Percentiles rank a stretch among this genome's conserved stretches.
Conservation (phyloP, 1,140 invertebrate species). For the Camponotus vicinus region DNA sequence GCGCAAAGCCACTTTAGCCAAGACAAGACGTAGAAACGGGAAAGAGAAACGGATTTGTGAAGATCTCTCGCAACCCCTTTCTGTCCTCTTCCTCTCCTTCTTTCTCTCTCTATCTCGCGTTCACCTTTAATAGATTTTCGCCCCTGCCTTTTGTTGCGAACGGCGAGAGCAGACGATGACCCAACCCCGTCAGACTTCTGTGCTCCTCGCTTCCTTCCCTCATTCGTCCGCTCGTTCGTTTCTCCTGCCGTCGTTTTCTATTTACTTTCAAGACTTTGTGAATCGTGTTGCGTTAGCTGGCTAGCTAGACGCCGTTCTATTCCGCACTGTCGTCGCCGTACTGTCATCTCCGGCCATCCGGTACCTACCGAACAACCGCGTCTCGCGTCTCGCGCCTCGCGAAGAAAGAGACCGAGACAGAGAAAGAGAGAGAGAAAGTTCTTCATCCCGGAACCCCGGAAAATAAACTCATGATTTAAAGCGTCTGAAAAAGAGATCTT, state of each 20-base stretch:
- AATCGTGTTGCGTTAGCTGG: slow-evolving; percentile 58
- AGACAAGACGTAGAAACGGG: slow-evolving; percentile 33
- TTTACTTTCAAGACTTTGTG: slow-evolving; percentile 36
- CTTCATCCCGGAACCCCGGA: slow-evolving; percentile 31
- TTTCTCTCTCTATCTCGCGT: slow-evolving; percentile 26
- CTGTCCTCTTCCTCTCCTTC: neutral
- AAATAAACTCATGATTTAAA: slow-evolving; percentile 84
- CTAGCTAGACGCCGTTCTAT: slow-evolving; percentile 37
- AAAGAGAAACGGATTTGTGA: slow-evolving; percentile 65
- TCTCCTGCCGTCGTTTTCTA: slow-evolving; percentile 30
- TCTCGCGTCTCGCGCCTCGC: neutral
- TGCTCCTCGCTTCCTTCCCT: slow-evolving; percentile 4
- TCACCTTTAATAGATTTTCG: slow-evolving; percentile 64
- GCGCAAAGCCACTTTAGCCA: slow-evolving; percentile 63
- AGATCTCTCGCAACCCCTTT: neutral
- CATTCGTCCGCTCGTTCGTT: slow-evolving; percentile 14
- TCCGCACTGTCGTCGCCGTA: slow-evolving; percentile 23
- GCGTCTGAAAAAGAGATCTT: slow-evolving; percentile 80
- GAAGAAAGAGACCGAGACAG: neutral
- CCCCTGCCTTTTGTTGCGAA: slow-evolving; percentile 59
- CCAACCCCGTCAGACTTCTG: slow-evolving; percentile 30
- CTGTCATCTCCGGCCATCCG: slow-evolving; percentile 43
- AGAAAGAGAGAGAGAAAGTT: slow-evolving; percentile 1
- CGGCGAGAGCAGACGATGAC: slow-evolving; percentile 36
- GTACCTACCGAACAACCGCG: slow-evolving; percentile 48